A percentile compares a stretch with the other conserved stretches of the same genome.
phyloP scores from a whole-genome alignment of 64 coral and sea anemone species.

The Montipora sp. region DNA sequence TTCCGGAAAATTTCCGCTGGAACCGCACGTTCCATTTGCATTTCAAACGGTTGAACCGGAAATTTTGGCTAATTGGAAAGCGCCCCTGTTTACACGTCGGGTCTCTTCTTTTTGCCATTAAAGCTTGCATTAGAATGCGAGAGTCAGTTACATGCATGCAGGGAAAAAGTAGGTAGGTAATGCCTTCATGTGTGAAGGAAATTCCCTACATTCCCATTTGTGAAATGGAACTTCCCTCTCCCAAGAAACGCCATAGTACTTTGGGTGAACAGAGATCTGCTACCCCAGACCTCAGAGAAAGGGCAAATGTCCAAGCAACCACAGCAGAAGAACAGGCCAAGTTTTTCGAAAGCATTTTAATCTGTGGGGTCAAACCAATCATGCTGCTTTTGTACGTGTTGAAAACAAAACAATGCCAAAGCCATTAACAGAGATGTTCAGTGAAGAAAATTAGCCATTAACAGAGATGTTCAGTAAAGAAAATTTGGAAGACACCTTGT shows the following conservation, averaged over 20 bases:
- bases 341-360: constrained; percentile 65
- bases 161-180: too few relatives aligned
- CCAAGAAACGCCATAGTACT: constrained; percentile 37
- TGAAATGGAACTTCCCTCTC: constrained; percentile 69
- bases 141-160: too few relatives aligned
- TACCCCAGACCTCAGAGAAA: too few relatives aligned
- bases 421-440: constrained; percentile 48
- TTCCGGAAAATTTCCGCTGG: too few relatives aligned
- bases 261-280: too few relatives aligned
- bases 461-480: constrained; percentile 41
- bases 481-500: constrained; percentile 52
- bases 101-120: too few relatives aligned
- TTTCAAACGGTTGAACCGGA: too few relatives aligned
- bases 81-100: too few relatives aligned
- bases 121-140: too few relatives aligned
- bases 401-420: constrained; percentile 44
- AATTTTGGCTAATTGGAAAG: too few relatives aligned
- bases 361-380: constrained; percentile 60
- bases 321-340: constrained; percentile 43
- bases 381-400: constrained; percentile 32
- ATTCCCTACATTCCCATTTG: neutral
- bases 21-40: too few relatives aligned
- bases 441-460: constrained; percentile 42
- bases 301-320: neutral
- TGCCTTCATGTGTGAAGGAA: too few relatives aligned